Base-by-base conservation (phyloP, 2,888 invertebrate species). In the Ennomos erosarius region DNA sequence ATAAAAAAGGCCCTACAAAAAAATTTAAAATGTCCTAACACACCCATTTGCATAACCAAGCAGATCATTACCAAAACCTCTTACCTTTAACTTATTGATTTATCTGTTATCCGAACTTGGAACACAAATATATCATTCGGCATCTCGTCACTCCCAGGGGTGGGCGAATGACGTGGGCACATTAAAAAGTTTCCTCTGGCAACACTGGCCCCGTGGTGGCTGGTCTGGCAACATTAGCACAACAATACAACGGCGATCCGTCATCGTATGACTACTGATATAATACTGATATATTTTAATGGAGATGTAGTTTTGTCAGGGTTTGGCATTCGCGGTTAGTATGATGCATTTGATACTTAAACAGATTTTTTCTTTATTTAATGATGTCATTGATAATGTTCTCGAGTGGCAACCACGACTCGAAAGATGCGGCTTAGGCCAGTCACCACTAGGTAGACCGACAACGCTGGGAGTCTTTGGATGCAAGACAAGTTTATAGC, bases 201-300 rank as follows among this genome's bases (percentile, higher is more conserved):
- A 71, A 64, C 71, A 72, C 62, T 62, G 71, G 66, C 34, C 45
- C 26, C 43, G 26, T 34, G 34, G 46, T 36, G 10, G 46, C 68
- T 57, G 67, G 63, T 76, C 68, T 57, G 67, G 63, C 76, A 71
- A 70, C 81, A 90, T 91, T 91, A 88, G 75, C 91, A 92, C 90
- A 90, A 92, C 90, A 92, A 92, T 82, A 87, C 78, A 55, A 63
- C 65, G 74, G 73, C 90, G 88, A 92, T 92, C 91, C 85, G 87
- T 92, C 91, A 91, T 91, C 79, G 74, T 83, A 85, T 89, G 89
- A 90, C 89, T 90, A 87, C 90, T 88, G 88, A 89, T 90, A 88
- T 90, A 90, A 88, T 90, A 87, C 90, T 88, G 88, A 89, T 90
- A 88, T 90, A 89, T 89, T 91, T 90, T 90, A 91, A 92, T 91